Base-by-base conservation (phyloP, 2,113 vertebrate species). In the Tor tambroides region DNA sequence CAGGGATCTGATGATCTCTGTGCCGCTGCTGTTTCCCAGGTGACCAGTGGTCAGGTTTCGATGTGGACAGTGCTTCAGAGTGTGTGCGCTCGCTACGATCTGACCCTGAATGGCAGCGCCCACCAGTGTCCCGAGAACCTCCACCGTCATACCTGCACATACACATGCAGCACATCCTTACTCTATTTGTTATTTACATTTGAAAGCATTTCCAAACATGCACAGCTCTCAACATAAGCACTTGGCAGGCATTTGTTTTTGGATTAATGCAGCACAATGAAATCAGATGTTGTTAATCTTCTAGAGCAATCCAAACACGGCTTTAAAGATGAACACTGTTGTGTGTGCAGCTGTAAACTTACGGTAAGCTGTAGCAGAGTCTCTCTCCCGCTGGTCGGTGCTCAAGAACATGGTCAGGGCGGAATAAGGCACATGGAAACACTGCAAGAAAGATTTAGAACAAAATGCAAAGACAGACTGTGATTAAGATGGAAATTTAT, bases 401-500 rank as follows among this genome's bases (percentile, higher is more conserved):
- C 96, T 99, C 92, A 99, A 95, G 89, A 99, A 97, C 98, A 99
- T 99, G 92, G 97, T 99, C 91, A 99, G 97, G 12, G 97, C 97
- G 1, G 97, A 96, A 90, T 99, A 99, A 63, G 98, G 97, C 65
- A 99, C 98, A 23, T 99, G 97, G 92, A 96, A 98, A 87, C 97
- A 96, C 98, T 99, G 80, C 3, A 88, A 65, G n/a, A 75, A 75
- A 85, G 17, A 90, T 32, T 87, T n/a, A 88, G 46, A 88, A 78
- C 30, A 41, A 83, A 23, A n/a, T n/a, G 89, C 23, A 74, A 26
- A 83, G 30, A 56, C n/a, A 83, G 30, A 54, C n/a, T 43, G 26
- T 63, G 11, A 54, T 56, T 19, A 51, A 49, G 9, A 26, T 35
- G 19, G 71, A 11, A n/a, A 12, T 5, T 7, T 11, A 8, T 23